These are phyloP conservation scores for Anoncus sp. DNA, from an alignment of 2,888 invertebrate genomes.

Conservation along the genomic window DNA sequence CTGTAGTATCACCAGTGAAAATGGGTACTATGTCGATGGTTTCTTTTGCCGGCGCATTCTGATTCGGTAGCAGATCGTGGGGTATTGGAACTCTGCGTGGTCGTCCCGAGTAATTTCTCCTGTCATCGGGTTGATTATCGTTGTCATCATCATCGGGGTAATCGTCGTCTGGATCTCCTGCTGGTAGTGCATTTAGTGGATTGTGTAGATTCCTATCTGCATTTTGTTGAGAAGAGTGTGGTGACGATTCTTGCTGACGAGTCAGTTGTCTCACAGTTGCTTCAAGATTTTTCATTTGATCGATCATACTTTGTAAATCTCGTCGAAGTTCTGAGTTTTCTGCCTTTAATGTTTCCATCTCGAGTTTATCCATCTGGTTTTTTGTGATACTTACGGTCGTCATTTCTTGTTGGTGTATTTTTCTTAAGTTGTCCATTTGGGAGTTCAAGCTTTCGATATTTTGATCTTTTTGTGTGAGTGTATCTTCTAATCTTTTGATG, in stretches of 20 bases:
- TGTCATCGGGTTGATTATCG: constrained; percentile 9
- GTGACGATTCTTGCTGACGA: constrained; percentile 3
- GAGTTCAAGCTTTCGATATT: constrained; percentile 10
- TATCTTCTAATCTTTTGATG: neutral
- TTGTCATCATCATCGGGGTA: constrained; percentile 40
- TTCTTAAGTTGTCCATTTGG: neutral
- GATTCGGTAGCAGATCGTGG: constrained; percentile 31
- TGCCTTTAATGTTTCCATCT: constrained; percentile 3
- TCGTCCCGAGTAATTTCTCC: constrained; percentile 12
- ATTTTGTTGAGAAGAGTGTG: constrained; percentile 12
- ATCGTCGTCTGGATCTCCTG: constrained; percentile 37
- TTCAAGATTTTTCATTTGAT: constrained; percentile 21
- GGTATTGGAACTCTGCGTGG: too few species aligned
- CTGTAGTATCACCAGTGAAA: constrained; percentile 41
- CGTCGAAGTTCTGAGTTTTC: constrained; percentile 15
- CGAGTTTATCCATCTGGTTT: constrained; percentile 1
- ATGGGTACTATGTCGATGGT: constrained; percentile 47
- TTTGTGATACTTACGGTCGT: constrained; percentile 7
- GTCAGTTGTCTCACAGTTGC: neutral
- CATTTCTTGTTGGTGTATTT: constrained; percentile 31
- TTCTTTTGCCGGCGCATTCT: constrained; percentile 43
- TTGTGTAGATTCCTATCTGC: constrained; percentile 1
- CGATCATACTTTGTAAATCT: neutral
- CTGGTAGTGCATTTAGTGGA: constrained; percentile 17
- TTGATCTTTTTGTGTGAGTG: constrained; percentile 33